phyloP scores from a whole-genome alignment of 2,888 invertebrate genomes.

The Cantharis rustica region DNA sequence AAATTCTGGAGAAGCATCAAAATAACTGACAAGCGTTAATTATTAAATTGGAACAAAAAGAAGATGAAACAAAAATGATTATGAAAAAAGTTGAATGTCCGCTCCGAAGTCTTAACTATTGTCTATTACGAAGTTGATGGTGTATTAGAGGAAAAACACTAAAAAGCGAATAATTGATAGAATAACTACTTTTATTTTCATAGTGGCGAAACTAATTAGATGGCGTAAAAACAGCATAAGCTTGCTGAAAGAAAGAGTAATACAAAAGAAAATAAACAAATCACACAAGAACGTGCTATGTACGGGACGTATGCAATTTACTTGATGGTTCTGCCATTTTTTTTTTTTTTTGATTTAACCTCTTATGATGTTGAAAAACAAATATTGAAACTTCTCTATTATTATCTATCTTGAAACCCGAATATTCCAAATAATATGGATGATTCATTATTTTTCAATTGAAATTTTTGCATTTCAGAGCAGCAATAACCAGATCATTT shows the following conservation, averaged over 20 bases:
- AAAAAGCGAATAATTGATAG: not conserved
- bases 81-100: not conserved
- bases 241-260: not conserved
- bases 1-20: not conserved
- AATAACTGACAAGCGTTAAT: not conserved
- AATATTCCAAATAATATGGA: too few species aligned
- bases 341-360: not conserved
- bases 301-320: not conserved
- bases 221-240: not conserved
- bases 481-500: conserved; percentile 75
- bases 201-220: not conserved
- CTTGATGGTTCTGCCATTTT: not conserved
- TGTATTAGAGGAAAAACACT: not conserved
- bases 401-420: too few species aligned
- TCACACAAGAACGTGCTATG: not conserved
- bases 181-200: not conserved
- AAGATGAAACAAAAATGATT: not conserved
- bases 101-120: not conserved
- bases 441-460: not conserved
- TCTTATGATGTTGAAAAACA: not conserved
- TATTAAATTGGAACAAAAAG: not conserved
- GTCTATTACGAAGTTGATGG: not conserved
- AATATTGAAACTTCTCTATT: too few species aligned
- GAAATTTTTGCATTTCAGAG: conserved; percentile 60
- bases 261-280: not conserved